Evolutionary conservation across 2,113 vertebrate species (phyloP).

Genomic region (Geococcyx californianus): DNA sequence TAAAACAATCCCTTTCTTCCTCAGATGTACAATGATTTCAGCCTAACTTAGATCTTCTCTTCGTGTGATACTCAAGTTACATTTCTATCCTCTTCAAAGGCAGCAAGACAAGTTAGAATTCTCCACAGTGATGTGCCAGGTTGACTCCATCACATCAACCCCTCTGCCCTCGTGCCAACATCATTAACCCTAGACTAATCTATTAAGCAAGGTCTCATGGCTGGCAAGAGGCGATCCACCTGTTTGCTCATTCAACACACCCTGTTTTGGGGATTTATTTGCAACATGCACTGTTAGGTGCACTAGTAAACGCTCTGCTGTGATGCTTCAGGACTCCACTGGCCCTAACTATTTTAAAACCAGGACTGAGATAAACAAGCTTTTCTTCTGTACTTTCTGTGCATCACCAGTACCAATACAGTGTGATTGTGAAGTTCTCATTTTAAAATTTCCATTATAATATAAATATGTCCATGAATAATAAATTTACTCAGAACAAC

Average conservation of each 20-base stretch:
- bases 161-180: constrained; percentile 47
- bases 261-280: neutral
- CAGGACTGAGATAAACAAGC: neutral
- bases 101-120: neutral
- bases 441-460: neutral
- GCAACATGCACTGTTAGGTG: neutral
- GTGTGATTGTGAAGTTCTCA: neutral
- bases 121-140: neutral
- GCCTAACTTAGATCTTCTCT: neutral
- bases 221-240: constrained; percentile 2
- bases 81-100: neutral
- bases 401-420: neutral
- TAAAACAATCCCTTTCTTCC: neutral
- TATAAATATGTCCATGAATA: neutral
- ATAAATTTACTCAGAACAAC: neutral
- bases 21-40: neutral
- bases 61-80: neutral
- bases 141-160: constrained; percentile 28
- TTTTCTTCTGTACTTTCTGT: neutral
- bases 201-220: neutral
- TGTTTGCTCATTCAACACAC: constrained; percentile 15
- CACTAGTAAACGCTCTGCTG: neutral
- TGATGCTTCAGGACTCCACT: rapidly evolving
- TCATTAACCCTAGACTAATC: constrained; percentile 70
- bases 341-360: neutral